phyloP scores from a whole-genome alignment of 2,113 vertebrate genomes.

The Vimba vimba region DNA sequence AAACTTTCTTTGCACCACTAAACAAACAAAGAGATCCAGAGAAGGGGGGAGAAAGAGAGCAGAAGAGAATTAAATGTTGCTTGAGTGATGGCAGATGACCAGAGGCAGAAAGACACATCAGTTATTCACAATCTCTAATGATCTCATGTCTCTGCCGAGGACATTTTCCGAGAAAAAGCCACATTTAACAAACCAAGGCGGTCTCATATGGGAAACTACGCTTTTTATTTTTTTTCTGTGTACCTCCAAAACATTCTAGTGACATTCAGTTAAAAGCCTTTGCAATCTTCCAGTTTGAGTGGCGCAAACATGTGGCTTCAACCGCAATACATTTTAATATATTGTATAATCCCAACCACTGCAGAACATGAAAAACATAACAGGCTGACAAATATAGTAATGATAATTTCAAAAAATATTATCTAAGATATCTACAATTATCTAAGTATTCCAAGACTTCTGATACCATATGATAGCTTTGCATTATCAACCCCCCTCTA shows the following conservation, averaged over 20 bases:
- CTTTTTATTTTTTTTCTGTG: neutral
- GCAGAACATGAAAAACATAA: neutral
- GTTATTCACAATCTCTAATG: slow-evolving; percentile 51
- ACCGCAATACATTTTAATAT: neutral
- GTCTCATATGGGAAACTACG: neutral
- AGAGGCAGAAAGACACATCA: slow-evolving; percentile 45
- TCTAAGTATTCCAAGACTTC: neutral
- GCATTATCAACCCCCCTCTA: neutral
- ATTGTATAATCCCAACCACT: neutral
- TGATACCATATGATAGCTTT: neutral
- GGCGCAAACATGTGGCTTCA: neutral
- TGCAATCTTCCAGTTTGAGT: neutral
- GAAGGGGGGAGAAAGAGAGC: slow-evolving; percentile 3
- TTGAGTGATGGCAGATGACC: slow-evolving; percentile 46
- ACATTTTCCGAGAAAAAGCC: slow-evolving; percentile 9
- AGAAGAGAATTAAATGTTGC: neutral
- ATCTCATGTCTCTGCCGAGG: slow-evolving; percentile 36
- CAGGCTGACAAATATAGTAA: neutral
- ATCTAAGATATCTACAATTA: neutral
- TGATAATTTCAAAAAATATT: neutral
- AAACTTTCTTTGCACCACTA: slow-evolving; percentile 12
- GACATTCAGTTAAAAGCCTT: neutral
- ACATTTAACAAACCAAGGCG: neutral
- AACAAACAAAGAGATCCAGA: slow-evolving; percentile 4
- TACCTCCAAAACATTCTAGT: neutral